Evolutionary conservation across 2,113 vertebrate genomes (phyloP).

Genomic region (Camelus dromedarius): DNA sequence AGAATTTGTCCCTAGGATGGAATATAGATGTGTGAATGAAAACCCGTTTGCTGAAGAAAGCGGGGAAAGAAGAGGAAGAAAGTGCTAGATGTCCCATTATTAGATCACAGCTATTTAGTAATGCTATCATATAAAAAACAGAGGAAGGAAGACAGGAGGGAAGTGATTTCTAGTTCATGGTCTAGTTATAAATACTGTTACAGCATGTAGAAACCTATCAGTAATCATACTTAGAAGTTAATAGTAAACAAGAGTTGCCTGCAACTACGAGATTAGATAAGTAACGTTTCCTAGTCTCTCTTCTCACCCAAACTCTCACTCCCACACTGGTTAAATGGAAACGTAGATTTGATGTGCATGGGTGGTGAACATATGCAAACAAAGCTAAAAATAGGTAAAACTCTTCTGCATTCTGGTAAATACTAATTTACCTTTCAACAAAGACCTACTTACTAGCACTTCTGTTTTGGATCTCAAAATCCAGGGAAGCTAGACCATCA

Average conservation of each 20-base stretch:
- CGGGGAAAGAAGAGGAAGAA: neutral
- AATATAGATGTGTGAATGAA: neutral
- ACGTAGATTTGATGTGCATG: neutral
- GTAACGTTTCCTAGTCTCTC: neutral
- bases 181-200: neutral
- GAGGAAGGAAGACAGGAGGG: neutral
- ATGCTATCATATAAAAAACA: neutral
- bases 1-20: neutral
- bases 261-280: neutral
- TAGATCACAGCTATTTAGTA: neutral
- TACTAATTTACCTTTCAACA: neutral
- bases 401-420: neutral
- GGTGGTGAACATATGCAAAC: neutral
- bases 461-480: neutral
- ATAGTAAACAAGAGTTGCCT: neutral
- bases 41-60: neutral
- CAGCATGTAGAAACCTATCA: neutral
- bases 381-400: neutral
- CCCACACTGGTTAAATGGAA: neutral
- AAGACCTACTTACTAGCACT: neutral
- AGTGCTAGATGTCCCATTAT: neutral
- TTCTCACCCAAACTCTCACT: neutral
- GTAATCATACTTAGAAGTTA: neutral
- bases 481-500: neutral
- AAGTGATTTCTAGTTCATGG: neutral